Conservation (phyloP, 2,888 invertebrate species). For the Aphodius sticticus region DNA sequence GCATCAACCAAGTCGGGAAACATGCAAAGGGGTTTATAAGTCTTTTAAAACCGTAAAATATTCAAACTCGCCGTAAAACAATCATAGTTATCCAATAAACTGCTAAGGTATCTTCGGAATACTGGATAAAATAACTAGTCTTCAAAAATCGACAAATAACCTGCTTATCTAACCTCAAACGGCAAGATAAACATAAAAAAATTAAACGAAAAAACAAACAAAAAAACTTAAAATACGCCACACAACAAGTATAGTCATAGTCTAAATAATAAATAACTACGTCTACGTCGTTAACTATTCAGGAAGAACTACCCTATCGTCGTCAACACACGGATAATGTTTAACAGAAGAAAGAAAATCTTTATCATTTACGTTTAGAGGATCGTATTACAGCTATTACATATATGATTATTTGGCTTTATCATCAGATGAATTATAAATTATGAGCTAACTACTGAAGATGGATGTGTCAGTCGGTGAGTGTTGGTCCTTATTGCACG, state of each 20-base stretch:
- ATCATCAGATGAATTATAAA: constrained; percentile 52
- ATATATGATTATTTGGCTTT: constrained; percentile 60
- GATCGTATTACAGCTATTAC: constrained; percentile 58
- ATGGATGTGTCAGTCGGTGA: constrained; percentile 60
- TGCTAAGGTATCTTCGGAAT: not conserved
- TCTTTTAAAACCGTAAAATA: constrained; percentile 49
- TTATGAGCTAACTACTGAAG: constrained; percentile 59
- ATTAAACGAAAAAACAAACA: constrained; percentile 13
- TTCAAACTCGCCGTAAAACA: constrained; percentile 27
- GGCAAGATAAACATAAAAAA: constrained; percentile 39
- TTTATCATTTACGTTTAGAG: constrained; percentile 42
- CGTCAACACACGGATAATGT: constrained; percentile 49
- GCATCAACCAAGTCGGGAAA: constrained; percentile 39
- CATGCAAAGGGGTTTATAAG: constrained; percentile 51
- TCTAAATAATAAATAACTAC: constrained; percentile 38
- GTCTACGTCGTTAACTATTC: constrained; percentile 34
- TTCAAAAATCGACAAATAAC: not conserved
- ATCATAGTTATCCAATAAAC: not conserved
- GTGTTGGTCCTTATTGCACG: constrained; percentile 62
- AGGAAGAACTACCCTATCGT: constrained; percentile 45
- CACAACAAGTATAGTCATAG: constrained; percentile 35
- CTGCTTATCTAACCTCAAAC: constrained; percentile 21
- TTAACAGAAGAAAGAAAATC: constrained; percentile 51
- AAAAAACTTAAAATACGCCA: constrained; percentile 34
- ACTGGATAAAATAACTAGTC: not conserved